These are phyloP conservation scores for Agrotis exclamationis DNA, from an alignment of 2,888 invertebrate species.

Conservation along the genomic window DNA sequence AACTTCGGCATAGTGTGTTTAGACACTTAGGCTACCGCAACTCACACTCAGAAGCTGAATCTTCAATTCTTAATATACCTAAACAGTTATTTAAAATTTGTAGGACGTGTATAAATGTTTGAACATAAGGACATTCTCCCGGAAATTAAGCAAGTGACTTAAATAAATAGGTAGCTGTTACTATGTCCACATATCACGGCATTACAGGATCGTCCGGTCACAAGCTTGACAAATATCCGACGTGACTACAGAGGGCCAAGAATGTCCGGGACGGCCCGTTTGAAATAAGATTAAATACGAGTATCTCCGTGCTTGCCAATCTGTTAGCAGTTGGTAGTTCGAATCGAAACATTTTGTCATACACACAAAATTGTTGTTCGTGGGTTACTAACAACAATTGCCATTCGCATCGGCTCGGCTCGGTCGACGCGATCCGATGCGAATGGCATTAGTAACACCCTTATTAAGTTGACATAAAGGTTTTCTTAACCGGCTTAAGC, in stretches of 20 bases:
- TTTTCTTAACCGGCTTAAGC: no score
- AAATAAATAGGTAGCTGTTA: constrained; percentile 23
- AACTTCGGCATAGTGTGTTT: no score
- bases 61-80: no score
- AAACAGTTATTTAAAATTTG: background rate
- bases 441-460: no score
- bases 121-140: background rate
- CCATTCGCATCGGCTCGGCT: no score
- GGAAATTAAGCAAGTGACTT: background rate
- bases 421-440: no score
- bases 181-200: constrained; percentile 21
- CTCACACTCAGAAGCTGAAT: no score
- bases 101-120: background rate
- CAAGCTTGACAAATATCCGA: constrained; percentile 34
- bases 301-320: background rate
- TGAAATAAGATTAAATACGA: constrained; percentile 1
- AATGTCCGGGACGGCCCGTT: background rate
- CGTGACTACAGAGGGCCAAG: constrained; percentile 5
- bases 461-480: no score
- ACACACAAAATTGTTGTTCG: no score
- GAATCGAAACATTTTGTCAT: background rate
- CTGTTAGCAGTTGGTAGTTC: background rate
- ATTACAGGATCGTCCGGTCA: constrained; percentile 15
- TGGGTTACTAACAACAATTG: no score
- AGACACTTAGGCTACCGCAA: no score